Evolutionary conservation across 2,797 vertebrate genomes (phyloP).

Genomic region (Pogoniulus pusillus): DNA sequence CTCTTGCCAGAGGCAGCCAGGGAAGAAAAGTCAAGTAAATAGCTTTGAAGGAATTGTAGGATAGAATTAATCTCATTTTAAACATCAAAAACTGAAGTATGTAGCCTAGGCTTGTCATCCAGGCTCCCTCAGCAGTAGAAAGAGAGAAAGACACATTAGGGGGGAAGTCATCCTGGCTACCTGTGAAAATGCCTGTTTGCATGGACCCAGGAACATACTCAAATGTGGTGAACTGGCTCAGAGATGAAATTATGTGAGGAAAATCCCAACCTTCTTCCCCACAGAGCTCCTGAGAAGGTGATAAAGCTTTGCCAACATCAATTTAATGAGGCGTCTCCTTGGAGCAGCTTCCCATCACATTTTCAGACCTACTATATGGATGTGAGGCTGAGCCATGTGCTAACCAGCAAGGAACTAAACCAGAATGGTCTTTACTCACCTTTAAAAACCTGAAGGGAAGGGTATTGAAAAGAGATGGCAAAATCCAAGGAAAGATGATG

Average conservation of each 20-base stretch:
- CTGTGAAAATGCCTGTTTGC: not conserved
- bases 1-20: not conserved
- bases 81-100: not conserved
- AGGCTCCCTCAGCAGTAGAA: not conserved
- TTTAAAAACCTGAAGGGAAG: not conserved
- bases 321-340: conserved; percentile 6
- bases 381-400: not conserved
- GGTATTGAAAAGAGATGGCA: not conserved
- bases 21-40: conserved; percentile 19
- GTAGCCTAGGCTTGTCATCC: not conserved
- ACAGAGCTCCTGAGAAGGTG: not conserved
- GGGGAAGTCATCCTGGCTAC: not conserved
- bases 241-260: not conserved
- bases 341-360: not conserved
- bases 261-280: not conserved
- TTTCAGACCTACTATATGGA: not conserved
- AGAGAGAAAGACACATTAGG: not conserved
- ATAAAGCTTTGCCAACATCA: not conserved
- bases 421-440: not conserved
- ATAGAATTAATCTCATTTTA: not conserved
- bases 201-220: not conserved
- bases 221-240: not conserved
- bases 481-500: conserved; percentile 15
- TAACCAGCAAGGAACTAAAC: not conserved
- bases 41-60: not conserved